phyloP scores from a whole-genome alignment of 2,113 vertebrate genomes.

The Typhlomys cinereus region DNA sequence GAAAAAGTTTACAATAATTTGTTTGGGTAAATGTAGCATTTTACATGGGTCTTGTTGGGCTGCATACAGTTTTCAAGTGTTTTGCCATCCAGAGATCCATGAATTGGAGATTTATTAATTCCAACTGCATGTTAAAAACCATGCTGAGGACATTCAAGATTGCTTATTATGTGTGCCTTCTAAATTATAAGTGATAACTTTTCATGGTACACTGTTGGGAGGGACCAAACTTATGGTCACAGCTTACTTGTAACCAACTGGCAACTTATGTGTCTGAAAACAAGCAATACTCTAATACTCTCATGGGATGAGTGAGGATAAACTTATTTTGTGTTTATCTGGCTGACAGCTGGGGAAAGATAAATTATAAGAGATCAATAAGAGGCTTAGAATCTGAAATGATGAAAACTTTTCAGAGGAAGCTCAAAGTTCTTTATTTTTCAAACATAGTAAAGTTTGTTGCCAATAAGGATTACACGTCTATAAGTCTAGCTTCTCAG shows the following conservation, averaged over 20 bases:
- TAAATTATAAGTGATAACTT: constrained; percentile 53
- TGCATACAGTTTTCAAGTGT: not conserved
- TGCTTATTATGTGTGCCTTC: constrained; percentile 49
- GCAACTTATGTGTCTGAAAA: constrained; percentile 55
- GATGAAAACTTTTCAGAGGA: constrained; percentile 18
- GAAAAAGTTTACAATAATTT: not conserved
- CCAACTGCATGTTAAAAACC: not conserved
- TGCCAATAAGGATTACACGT: not conserved
- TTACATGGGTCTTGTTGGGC: not conserved
- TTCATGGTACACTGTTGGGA: constrained; percentile 43
- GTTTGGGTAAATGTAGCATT: not conserved
- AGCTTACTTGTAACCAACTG: constrained; percentile 47
- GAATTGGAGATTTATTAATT: not conserved
- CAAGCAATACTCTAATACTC: constrained; percentile 45
- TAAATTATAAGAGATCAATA: constrained; percentile 44
- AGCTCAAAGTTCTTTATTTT: not conserved
- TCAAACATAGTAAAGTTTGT: constrained; percentile 31
- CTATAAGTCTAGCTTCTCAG: too few relatives aligned
- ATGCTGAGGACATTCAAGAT: not conserved
- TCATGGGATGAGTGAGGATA: constrained; percentile 61
- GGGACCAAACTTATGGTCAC: constrained; percentile 55
- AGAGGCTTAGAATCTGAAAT: constrained; percentile 37
- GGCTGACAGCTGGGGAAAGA: constrained; percentile 57
- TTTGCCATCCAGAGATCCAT: not conserved
- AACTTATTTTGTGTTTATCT: constrained; percentile 55